Percentiles rank a stretch among this genome's conserved stretches.
phyloP scores from a whole-genome alignment of 2,888 invertebrate genomes.

The Apamea sordens region DNA sequence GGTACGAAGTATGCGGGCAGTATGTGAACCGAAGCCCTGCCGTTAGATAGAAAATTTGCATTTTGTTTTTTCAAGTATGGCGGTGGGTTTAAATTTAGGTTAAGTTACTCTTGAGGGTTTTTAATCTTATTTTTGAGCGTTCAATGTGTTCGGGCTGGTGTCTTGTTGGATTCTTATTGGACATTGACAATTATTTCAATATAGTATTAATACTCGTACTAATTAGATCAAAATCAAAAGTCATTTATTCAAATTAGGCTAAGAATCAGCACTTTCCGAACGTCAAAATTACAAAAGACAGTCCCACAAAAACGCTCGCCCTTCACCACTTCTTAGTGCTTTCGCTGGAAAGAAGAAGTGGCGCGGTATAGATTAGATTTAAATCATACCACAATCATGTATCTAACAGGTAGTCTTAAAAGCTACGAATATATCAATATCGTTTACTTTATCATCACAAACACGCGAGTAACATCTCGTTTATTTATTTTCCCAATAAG shows the following conservation, averaged over 20 bases:
- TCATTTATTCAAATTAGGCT: no score
- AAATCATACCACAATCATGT: background rate
- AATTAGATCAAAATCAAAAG: no score
- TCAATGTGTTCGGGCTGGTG: conserved; percentile 28
- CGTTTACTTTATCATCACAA: background rate
- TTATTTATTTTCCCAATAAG: conserved; percentile 69
- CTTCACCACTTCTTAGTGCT: no score
- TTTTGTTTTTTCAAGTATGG: conserved; percentile 65
- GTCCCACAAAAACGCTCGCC: no score
- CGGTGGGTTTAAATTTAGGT: conserved; percentile 61
- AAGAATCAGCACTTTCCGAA: no score
- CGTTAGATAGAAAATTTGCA: conserved; percentile 75
- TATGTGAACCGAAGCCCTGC: conserved; percentile 74
- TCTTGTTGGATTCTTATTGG: conserved; percentile 13
- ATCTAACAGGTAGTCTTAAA: background rate
- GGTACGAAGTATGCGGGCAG: conserved; percentile 81
- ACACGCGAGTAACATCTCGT: conserved; percentile 16
- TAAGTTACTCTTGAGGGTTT: conserved; percentile 53
- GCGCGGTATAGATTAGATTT: background rate
- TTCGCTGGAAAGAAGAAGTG: no score
- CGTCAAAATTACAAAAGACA: no score
- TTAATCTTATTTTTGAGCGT: conserved; percentile 8
- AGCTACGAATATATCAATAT: conserved; percentile 1
- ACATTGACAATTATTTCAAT: background rate
- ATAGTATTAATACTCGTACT: no score